Evolutionary conservation across 2,888 invertebrate species (phyloP), one percentile per base, ranked within the genome.

Genomic region (Calliopum simillimum): DNA sequence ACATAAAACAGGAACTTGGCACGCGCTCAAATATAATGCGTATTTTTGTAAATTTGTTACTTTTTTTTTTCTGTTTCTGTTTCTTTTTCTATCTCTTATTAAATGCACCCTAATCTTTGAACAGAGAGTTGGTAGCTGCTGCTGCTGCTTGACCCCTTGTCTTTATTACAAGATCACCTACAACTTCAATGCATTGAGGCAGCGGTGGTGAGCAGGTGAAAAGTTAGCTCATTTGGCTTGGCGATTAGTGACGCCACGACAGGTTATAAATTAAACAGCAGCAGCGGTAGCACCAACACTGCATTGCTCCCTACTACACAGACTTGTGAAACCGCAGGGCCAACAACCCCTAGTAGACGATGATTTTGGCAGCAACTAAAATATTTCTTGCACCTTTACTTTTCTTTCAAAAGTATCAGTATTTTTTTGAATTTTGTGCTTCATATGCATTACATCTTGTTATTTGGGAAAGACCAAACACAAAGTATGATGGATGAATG

Each of bases 231-330:
- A 61, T n/a, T 66, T 46, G 55, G 13, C 33, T 33, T 33, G 51
- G 64, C 74, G 74, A 74, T 74, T 73, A 74, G 74, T 77, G 81
- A 73, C 75, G 76, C 72, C 64, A 75, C 69, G 69, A 75, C 74
- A 75, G 77, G 79, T 75, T 79, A 77, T 80, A 81, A 81, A 81
- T 80, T 79, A 80, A 79, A 49, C 53, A 62, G 63, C 49, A 62
- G 63, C 49, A 23, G 16, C 25, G 69, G 63, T 69, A 73, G 71
- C 71, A 73, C 71, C 8, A 8, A 8, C 33, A 1, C 33, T 33
- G 33, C n/a, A 21, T 21, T 53, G 53, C 53, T 23, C 21, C 53
- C 16, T 53, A 12, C 53, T 12, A 23, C 51, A 19, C 4, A 21
- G 23, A 14, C n/a, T n/a, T n/a, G n/a, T n/a, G n/a, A n/a, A n/a